Percentiles rank a stretch among this genome's conserved stretches.
Conservation (phyloP, 2,888 invertebrate genomes). For the Kuschelorhynchus macadamiae region DNA sequence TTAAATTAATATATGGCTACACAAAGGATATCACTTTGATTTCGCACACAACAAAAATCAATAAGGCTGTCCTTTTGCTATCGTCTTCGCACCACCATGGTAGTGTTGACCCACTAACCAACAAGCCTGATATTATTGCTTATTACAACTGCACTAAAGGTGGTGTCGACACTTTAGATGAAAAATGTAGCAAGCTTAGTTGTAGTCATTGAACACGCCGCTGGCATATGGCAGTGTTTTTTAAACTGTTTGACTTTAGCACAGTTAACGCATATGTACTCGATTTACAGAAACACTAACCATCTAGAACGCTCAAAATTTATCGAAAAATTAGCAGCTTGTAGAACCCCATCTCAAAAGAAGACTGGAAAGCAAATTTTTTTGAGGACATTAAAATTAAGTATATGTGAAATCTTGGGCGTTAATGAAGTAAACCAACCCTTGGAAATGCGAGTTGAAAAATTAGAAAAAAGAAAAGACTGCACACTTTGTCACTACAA, state of each 20-base stretch:
- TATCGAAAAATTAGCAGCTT: constrained; percentile 28
- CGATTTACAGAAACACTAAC: constrained; percentile 15
- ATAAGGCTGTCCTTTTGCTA: constrained; percentile 26
- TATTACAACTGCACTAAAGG: constrained; percentile 33
- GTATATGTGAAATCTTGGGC: constrained; percentile 28
- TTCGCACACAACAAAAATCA: constrained; percentile 31
- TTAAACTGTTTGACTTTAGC: constrained; percentile 32
- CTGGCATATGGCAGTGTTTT: constrained; percentile 28
- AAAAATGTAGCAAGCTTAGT: constrained; percentile 35
- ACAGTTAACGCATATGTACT: constrained; percentile 25
- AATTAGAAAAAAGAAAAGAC: constrained; percentile 24
- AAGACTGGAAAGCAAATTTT: constrained; percentile 21
- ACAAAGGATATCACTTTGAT: constrained; percentile 33
- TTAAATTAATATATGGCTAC: too few relatives aligned
- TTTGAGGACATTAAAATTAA: constrained; percentile 18
- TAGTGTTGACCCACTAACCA: constrained; percentile 13
- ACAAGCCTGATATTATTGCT: constrained; percentile 36
- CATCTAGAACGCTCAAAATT: constrained; percentile 28
- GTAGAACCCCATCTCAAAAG: constrained; percentile 22
- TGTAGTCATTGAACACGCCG: constrained; percentile 20
- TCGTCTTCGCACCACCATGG: constrained; percentile 25
- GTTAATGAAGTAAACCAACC: constrained; percentile 21
- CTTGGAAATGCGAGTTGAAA: constrained; percentile 1
- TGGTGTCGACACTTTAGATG: constrained; percentile 27
- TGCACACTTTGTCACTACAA: constrained; percentile 14